Evolutionary conservation across 2,888 invertebrate species (phyloP), one percentile per base, ranked within the genome.

Genomic region (Lithosia quadra): DNA sequence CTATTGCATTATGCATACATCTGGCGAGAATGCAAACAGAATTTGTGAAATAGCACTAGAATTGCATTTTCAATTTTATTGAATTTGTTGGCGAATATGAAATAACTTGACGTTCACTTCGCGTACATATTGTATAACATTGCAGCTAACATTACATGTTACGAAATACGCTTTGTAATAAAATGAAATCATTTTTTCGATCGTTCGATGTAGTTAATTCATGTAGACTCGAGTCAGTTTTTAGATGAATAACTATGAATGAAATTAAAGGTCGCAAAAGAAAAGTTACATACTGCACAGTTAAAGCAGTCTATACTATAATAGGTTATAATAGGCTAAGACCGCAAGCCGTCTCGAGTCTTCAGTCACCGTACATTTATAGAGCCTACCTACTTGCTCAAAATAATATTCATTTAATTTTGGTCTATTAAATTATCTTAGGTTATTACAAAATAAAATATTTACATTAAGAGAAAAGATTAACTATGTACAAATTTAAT

Each of bases 41-140:
- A 36, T 34, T 21, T 34, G 2, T 21, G 53, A 63, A 63, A 63
- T 63, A 18, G 53, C 22, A 2, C 10, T 22, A 34, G 34, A 55
- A 22, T 63, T 34, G 55, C 28, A 63, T 63, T 24, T 56, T 56
- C 15, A 56, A 18, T 43, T 62, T 11, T 7, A 63, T 55, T 34
- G 63, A 63, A 63, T 63, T 55, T 63, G 49, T 36, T 15, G 10
- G 34, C 15, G 53, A 53, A 21, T 43, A 63, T 43, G 53, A 18
- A 28, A 55, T 55, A 55, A 34, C 10, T 13, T 33, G 10, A 34
- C 22, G 18, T 55, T 34, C 18, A 24, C 22, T 53, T 59, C 22
- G 33, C 22, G 15, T 43, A 39, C 24, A 43, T 43, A 24, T 24
- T 39, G 22, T 49, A 49, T 49, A n/a, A 28, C 28, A 28, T 28